A percentile compares a stretch with the other conserved stretches of the same genome.
phyloP scores from a whole-genome alignment of 2,113 vertebrate genomes.

The Tringa solitaria region DNA sequence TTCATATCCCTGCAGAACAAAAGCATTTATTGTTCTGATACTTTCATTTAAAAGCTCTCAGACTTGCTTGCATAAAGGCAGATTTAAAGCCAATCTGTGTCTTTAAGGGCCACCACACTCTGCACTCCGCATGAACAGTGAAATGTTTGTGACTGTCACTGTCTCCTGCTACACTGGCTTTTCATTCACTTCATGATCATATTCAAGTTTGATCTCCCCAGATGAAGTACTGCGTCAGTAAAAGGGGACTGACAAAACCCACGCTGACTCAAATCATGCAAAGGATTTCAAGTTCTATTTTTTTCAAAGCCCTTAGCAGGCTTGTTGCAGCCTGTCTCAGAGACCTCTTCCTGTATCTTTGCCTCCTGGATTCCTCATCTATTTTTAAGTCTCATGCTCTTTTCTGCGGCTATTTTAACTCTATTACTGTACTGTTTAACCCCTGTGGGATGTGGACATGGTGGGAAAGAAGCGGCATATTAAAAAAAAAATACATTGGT shows the following conservation, averaged over 20 bases:
- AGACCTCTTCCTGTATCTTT: constrained; percentile 29
- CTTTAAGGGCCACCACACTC: not conserved
- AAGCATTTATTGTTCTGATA: not conserved
- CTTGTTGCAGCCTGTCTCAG: not conserved
- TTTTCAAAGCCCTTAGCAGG: not conserved
- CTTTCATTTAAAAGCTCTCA: not conserved
- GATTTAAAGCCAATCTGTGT: not conserved
- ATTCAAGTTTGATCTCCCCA: not conserved
- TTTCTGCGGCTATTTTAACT: constrained; percentile 37
- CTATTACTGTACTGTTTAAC: constrained; percentile 5
- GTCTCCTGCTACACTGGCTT: not conserved
- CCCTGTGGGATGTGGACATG: constrained; percentile 24
- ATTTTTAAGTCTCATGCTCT: constrained; percentile 33
- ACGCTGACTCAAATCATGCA: not conserved
- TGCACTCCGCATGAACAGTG: not conserved
- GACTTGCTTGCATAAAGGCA: not conserved
- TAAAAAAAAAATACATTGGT: not conserved
- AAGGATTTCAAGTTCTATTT: not conserved
- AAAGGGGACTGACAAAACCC: not conserved
- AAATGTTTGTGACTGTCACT: not conserved
- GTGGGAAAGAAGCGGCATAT: not conserved
- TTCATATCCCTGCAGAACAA: not conserved
- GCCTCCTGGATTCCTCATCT: constrained; percentile 41
- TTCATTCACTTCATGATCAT: not conserved
- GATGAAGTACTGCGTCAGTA: not conserved